Base-by-base conservation (phyloP, 2,797 vertebrate species). In the Cercopithecus diana region DNA sequence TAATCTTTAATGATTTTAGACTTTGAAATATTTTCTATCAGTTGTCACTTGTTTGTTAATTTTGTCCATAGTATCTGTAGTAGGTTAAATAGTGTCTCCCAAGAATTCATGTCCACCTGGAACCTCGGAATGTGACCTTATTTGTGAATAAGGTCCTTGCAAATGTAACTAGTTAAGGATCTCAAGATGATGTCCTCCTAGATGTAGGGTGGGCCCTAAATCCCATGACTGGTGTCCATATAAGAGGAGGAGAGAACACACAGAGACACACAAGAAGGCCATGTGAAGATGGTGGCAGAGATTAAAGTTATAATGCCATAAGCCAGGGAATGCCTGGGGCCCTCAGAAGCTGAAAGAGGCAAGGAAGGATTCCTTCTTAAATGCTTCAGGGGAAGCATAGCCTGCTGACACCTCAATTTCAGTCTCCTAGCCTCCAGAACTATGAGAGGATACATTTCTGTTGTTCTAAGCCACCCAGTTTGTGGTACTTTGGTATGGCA, bases 11-110 rank as follows among this genome's bases (percentile, higher is more conserved):
- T 72, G 24, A 72, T 90, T 94, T 96, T 86, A 85, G 88, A 70
- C 77, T 82, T 64, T 41, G 41, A 72, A 76, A 95, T 85, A 70
- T 86, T 88, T 95, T 96, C 77, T 76, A 12, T 95, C 30, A 12
- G 39, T 81, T 93, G 24, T 93, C 28, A 61, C 30, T 88, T 91
- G 2, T 45, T 55, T 84, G 43, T 81, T 95, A 67, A 39, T 70
- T 95, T 88, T 84, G 4, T 57, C 57, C 50, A 33, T 36, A n/a
- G 19, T 24, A 61, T 33, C 84, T 80, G 19, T 39, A 57, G 45
- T 88, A 90, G 26, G 7, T 45, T 83, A 67, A 39, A 50, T 88
- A 50, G 55, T 89, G 36, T 92, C 41, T 76, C 41, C 41, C 13
- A 88, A 79, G 61, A 64, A 72, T 73, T 70, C 28, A 4, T 52